A percentile compares a stretch with the other conserved stretches of the same genome.
phyloP scores from a whole-genome alignment of 1,140 invertebrate species.

The Babylonia areolata region DNA sequence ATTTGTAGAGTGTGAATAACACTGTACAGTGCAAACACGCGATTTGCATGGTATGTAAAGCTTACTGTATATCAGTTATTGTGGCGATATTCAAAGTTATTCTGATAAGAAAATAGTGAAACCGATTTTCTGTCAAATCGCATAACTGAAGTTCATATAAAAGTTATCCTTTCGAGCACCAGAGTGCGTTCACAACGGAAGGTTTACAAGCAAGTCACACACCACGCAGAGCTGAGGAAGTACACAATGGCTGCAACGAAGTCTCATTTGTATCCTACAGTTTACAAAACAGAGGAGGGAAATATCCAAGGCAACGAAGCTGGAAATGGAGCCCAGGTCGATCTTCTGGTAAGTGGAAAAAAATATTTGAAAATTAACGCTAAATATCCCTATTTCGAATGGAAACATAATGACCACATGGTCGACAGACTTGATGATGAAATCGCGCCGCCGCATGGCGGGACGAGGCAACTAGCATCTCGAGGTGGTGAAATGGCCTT shows the following conservation, averaged over 20 bases:
- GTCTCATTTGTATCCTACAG: neutral
- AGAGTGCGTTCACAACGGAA: neutral
- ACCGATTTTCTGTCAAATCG: neutral
- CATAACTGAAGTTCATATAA: no score
- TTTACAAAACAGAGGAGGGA: neutral
- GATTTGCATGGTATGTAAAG: neutral
- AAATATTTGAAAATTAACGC: neutral
- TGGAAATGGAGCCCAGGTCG: neutral
- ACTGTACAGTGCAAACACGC: neutral
- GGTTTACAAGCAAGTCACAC: neutral
- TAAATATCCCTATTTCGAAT: neutral
- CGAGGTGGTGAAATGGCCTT: neutral
- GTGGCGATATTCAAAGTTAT: neutral
- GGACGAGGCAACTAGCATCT: neutral
- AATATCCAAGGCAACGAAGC: neutral
- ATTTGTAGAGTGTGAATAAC: neutral
- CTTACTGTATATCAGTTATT: neutral
- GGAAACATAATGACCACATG: neutral
- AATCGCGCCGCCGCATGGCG: constrained; percentile 9
- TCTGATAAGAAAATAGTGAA: neutral
- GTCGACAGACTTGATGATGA: neutral
- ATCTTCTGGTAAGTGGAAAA: neutral
- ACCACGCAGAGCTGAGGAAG: constrained; percentile 1
- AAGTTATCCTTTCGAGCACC: neutral
- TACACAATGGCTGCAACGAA: constrained; percentile 5